These are phyloP conservation scores for Aix galericulata DNA, from an alignment of 2,113 vertebrate species.

Conservation along the genomic window DNA sequence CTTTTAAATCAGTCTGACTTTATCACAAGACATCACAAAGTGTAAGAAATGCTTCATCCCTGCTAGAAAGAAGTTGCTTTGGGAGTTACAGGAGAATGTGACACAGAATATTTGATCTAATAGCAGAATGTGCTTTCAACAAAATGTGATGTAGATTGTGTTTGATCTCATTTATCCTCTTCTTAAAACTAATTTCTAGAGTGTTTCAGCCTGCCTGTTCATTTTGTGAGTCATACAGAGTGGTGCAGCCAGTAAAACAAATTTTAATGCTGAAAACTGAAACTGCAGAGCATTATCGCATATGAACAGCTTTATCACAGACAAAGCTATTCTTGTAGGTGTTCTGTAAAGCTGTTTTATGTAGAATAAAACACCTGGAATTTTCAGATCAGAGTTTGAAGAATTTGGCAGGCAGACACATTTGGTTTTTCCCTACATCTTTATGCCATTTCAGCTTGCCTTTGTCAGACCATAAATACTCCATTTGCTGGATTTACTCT, in stretches of 20 bases:
- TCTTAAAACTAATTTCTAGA: conserved; percentile 71
- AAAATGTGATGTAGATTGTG: conserved; percentile 56
- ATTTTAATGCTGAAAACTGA: conserved; percentile 63
- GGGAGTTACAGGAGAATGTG: conserved; percentile 59
- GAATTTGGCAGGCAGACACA: neutral
- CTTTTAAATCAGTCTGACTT: conserved; percentile 21
- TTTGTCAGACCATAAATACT: neutral
- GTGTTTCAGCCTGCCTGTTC: conserved; percentile 70
- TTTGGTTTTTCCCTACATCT: neutral
- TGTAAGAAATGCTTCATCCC: conserved; percentile 58
- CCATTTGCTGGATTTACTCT: neutral
- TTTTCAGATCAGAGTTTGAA: neutral
- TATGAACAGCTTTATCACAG: conserved; percentile 48
- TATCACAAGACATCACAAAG: neutral
- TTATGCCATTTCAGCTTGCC: neutral
- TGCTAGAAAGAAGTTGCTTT: conserved; percentile 58
- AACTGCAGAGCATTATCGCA: conserved; percentile 34
- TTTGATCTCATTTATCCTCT: conserved; percentile 74
- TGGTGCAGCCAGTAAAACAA: conserved; percentile 46
- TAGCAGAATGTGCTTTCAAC: conserved; percentile 66
- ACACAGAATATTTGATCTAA: conserved; percentile 69
- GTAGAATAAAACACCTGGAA: neutral
- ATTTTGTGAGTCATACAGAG: conserved; percentile 43
- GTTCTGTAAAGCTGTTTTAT: neutral
- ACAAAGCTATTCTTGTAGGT: conserved; percentile 24